phyloP scores from a whole-genome alignment of 1,140 invertebrate species.

The Diachasmimorpha longicaudata region DNA sequence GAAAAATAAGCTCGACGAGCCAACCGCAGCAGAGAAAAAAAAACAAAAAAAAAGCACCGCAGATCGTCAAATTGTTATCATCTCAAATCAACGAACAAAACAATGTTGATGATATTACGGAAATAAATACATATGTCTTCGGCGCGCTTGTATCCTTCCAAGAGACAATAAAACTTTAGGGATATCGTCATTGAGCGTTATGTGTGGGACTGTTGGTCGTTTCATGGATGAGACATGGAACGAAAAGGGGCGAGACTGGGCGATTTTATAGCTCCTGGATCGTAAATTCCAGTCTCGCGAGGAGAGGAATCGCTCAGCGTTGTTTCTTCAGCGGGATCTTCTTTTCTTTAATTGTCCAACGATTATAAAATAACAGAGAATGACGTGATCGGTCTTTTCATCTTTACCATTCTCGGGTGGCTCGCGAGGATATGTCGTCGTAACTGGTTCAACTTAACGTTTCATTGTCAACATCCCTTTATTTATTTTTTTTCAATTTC shows the following conservation, averaged over 20 bases:
- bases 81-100: not conserved
- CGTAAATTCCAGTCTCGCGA: constrained; percentile 47
- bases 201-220: not conserved
- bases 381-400: constrained; percentile 29
- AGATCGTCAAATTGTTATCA: not conserved
- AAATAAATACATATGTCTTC: not conserved
- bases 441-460: constrained; percentile 19
- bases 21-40: no score
- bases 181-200: constrained; percentile 16
- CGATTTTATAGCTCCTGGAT: constrained; percentile 54
- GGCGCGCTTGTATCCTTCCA: not conserved
- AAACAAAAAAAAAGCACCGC: not conserved
- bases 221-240: not conserved
- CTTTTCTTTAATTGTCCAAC: constrained; percentile 47
- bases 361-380: constrained; percentile 50
- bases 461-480: not conserved
- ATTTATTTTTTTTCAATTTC: not conserved
- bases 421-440: not conserved
- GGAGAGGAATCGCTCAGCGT: not conserved
- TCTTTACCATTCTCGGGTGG: not conserved
- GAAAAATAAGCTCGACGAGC: not conserved
- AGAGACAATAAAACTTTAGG: constrained; percentile 54
- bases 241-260: constrained; percentile 35
- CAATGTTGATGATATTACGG: not conserved
- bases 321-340: constrained; percentile 33